phyloP scores from a whole-genome alignment of 2,113 vertebrate genomes.

The Dipodomys spectabilis region DNA sequence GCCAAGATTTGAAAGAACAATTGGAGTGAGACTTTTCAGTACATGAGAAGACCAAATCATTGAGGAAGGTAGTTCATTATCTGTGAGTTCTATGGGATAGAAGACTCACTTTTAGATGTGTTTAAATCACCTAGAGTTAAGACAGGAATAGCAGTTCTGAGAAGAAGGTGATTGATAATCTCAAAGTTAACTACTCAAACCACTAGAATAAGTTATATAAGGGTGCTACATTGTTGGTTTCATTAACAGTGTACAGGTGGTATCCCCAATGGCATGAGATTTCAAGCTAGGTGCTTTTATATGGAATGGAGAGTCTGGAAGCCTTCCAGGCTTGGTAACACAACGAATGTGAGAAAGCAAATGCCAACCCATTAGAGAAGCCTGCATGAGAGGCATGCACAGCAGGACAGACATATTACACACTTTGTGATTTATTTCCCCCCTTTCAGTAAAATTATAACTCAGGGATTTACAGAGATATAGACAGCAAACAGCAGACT shows the following conservation, averaged over 20 bases:
- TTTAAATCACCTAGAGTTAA: background rate
- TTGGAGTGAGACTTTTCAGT: background rate
- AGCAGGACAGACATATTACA: background rate
- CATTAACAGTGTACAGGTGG: background rate
- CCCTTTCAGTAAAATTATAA: background rate
- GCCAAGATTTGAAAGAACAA: background rate
- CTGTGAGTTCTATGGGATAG: background rate
- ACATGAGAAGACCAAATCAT: background rate
- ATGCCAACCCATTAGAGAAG: background rate
- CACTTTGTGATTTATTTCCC: background rate
- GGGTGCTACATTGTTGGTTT: too few relatives aligned
- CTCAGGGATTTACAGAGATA: background rate
- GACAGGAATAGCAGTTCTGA: background rate
- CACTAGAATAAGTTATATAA: background rate
- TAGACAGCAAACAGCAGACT: background rate
- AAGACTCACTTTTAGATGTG: background rate
- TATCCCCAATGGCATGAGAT: background rate
- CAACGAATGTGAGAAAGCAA: background rate
- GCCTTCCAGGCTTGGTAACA: too few relatives aligned
- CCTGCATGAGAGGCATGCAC: background rate
- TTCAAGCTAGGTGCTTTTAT: background rate
- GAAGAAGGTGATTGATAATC: background rate
- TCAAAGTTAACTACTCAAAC: background rate
- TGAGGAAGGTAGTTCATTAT: background rate
- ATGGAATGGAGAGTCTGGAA: background rate